Percentiles rank a stretch among this genome's conserved stretches.
Evolutionary conservation across 2,888 invertebrate genomes (phyloP).

Genomic region (Desoria tigrina): DNA sequence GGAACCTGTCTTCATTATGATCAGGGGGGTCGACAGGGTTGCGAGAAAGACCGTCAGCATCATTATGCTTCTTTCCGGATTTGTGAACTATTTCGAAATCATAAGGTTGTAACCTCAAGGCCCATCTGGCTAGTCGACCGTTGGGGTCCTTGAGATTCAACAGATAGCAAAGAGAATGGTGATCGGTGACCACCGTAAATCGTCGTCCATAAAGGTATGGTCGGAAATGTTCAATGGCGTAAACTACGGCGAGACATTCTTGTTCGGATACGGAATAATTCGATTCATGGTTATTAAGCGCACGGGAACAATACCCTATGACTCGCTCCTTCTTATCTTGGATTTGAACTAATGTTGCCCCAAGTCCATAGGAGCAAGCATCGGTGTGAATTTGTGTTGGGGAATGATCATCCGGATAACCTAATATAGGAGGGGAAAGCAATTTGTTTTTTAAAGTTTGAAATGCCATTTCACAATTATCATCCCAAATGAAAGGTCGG

Average conservation of each 20-base stretch:
- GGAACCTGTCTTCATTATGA: constrained; percentile 4
- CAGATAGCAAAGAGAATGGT: constrained; percentile 53
- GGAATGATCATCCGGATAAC: not conserved
- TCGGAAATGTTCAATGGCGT: constrained; percentile 55
- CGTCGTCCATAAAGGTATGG: constrained; percentile 55
- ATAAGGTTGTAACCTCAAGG: too few relatives aligned
- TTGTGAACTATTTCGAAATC: constrained; percentile 41
- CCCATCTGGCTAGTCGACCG: constrained; percentile 40
- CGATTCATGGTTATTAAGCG: constrained; percentile 52
- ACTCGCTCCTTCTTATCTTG: not conserved
- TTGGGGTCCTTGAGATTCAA: constrained; percentile 38
- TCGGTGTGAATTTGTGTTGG: constrained; percentile 8
- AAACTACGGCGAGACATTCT: constrained; percentile 56
- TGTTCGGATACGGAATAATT: constrained; percentile 56
- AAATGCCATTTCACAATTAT: not conserved
- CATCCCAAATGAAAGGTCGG: not conserved
- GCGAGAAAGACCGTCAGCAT: constrained; percentile 47
- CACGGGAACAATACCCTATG: constrained; percentile 2
- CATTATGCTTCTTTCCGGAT: constrained; percentile 35
- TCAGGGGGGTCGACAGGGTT: constrained; percentile 26
- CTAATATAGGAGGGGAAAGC: not conserved
- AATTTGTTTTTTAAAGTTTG: constrained; percentile 4
- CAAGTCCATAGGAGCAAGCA: constrained; percentile 1
- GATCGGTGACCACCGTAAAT: constrained; percentile 56
- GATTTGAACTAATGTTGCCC: constrained; percentile 11